These are phyloP conservation scores for Xestoiulus laeticollis DNA, from an alignment of 2,888 invertebrate genomes.

Conservation along the genomic window DNA sequence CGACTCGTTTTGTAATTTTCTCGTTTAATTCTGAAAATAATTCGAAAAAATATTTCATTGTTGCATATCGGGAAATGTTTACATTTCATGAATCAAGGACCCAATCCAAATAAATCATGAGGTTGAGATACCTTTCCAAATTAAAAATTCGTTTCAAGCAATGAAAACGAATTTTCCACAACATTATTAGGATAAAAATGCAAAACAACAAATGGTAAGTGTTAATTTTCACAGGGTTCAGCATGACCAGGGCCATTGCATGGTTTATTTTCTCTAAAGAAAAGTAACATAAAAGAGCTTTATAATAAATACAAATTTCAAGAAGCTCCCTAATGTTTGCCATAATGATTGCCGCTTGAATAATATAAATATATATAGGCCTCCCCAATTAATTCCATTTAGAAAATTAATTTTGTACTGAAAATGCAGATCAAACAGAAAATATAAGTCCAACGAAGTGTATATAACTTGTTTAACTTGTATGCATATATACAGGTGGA, in stretches of 20 bases:
- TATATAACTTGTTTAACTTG: background rate
- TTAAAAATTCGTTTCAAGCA: background rate
- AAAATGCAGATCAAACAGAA: background rate
- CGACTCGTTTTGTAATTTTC: no score
- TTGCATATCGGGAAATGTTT: no score
- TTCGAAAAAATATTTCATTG: no score
- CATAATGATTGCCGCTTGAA: background rate
- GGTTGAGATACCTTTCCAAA: no score
- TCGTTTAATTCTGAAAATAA: no score
- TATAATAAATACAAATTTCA: constrained; percentile 16
- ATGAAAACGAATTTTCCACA: background rate
- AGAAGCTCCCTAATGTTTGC: background rate
- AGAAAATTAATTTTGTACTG: background rate
- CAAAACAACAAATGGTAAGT: background rate
- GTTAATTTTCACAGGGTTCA: background rate
- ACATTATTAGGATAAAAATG: background rate
- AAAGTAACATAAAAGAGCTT: background rate
- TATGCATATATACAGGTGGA: no score
- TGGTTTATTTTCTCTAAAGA: background rate
- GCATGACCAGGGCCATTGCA: background rate
- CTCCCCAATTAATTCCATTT: background rate
- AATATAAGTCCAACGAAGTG: background rate
- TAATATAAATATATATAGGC: background rate
- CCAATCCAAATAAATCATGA: no score
- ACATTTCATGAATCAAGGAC: background rate